phyloP scores from a whole-genome alignment of 2,797 vertebrate species.

The Lepus townsendii region DNA sequence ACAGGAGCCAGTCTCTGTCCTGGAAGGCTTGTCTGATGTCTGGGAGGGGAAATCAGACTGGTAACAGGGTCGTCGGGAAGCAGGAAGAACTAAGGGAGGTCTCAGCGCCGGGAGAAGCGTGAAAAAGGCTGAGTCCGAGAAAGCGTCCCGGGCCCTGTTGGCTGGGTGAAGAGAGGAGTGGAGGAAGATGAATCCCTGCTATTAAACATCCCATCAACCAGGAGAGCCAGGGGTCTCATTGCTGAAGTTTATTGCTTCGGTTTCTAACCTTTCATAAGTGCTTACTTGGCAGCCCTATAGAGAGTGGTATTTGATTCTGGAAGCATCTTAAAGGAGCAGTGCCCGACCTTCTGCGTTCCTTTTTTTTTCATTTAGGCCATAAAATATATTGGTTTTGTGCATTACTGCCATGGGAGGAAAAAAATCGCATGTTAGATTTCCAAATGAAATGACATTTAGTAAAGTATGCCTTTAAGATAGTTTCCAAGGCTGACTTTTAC shows the following conservation, averaged over 20 bases:
- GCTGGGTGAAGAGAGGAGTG: background rate
- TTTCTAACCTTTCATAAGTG: slow-evolving; percentile 79
- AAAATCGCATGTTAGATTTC: slow-evolving; percentile 66
- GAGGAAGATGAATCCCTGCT: slow-evolving; percentile 55
- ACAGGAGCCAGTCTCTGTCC: background rate
- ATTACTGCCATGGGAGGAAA: slow-evolving; percentile 61
- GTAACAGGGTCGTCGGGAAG: background rate
- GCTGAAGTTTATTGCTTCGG: slow-evolving; percentile 62
- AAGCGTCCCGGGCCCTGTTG: background rate
- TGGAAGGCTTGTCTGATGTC: background rate
- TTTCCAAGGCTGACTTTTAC: slow-evolving; percentile 63
- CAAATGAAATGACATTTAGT: slow-evolving; percentile 69
- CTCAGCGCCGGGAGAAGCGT: background rate
- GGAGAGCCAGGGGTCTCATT: slow-evolving; percentile 50
- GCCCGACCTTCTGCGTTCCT: background rate
- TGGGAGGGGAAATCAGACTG: background rate
- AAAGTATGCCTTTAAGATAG: slow-evolving; percentile 53
- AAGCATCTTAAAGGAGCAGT: slow-evolving; percentile 68
- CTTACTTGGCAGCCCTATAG: slow-evolving; percentile 72
- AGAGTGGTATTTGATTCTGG: slow-evolving; percentile 73
- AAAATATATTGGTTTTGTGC: slow-evolving; percentile 74
- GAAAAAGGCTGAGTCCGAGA: slow-evolving; percentile 24
- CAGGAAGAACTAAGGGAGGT: background rate
- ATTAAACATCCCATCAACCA: slow-evolving; percentile 40
- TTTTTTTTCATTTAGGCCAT: slow-evolving; percentile 71